Evolutionary conservation across 1,140 invertebrate species (phyloP), one percentile per base, ranked within the genome.

Genomic region (Papilio polytes): DNA sequence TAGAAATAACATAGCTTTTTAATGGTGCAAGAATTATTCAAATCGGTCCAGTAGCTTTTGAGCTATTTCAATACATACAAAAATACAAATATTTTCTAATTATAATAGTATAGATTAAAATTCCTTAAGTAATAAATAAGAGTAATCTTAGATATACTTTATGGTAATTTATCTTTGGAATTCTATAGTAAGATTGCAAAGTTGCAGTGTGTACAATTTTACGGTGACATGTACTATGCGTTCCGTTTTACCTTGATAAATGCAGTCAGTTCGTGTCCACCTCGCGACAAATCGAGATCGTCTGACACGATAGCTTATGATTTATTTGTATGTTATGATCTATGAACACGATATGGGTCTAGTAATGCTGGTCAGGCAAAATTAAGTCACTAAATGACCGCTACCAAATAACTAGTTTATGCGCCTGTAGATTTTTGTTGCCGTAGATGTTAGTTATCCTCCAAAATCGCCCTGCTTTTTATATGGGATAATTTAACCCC

Each of bases 261-360:
- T 70, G 63, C 63, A 70, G 26, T 31, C 26, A 70, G 20, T 63
- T 63, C 59, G 31, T 22, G 63, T 70, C 63, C 26, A 70, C 63
- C 63, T 70, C 63, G 63, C 13, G 26, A 31, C 26, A 70, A 36
- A 70, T 31, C 26, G 26, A 70, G 63, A 70, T 70, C 59, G 59
- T 63, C 63, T 70, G 15, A 63, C 0, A 1, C 26, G 63, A 70
- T 70, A 70, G 1, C 13, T 15, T 70, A 70, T 70, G 26, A 70
- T 70, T 70, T 70, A 36, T 70, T 70, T 70, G 4, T 31, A 15
- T 70, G 63, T 70, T 70, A 70, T 70, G 63, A 70, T 70, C 13
- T 36, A 70, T 63, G 63, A 13, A 26, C 63, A 63, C 12, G 22
- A 66, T 66, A 66, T 13, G 3, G 10, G 31, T 66, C 22, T 66